A percentile compares a stretch with the other conserved stretches of the same genome.
Evolutionary conservation across 1,140 invertebrate species (phyloP).

Genomic region (Nephila pilipes): DNA sequence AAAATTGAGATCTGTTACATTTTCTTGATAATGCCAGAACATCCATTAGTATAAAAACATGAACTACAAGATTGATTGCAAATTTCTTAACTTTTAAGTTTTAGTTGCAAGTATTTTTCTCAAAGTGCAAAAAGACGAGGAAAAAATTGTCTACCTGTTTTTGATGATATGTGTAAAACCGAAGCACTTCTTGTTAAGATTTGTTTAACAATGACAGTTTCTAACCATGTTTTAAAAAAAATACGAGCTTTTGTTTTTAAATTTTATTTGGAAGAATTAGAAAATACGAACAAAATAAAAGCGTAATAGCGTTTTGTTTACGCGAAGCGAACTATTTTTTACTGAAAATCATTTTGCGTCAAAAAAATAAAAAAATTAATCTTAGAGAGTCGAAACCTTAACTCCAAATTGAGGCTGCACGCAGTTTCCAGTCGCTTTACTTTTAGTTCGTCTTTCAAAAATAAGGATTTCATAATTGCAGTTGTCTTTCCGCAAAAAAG

Average conservation of each 20-base stretch:
- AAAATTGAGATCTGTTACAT: too few relatives aligned
- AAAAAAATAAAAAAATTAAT: background rate
- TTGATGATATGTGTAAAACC: too few relatives aligned
- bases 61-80: too few relatives aligned
- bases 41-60: too few relatives aligned
- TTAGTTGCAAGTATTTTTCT: too few relatives aligned
- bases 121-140: too few relatives aligned
- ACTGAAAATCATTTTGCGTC: background rate
- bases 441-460: background rate
- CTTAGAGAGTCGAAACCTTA: background rate
- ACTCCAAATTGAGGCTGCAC: background rate
- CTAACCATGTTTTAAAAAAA: background rate
- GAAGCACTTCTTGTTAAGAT: too few relatives aligned
- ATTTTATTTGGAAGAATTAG: background rate
- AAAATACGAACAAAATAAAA: background rate
- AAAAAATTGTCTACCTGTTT: too few relatives aligned
- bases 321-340: background rate
- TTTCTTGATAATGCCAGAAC: too few relatives aligned
- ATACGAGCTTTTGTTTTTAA: background rate
- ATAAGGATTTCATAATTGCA: conserved; percentile 17
- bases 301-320: background rate
- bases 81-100: too few relatives aligned
- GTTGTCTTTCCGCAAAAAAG: background rate
- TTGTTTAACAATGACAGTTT: too few relatives aligned
- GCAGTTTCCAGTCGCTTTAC: background rate